Evolutionary conservation across 2,888 invertebrate genomes (phyloP), one percentile per base, ranked within the genome.

Genomic region (Baronia brevicornis): DNA sequence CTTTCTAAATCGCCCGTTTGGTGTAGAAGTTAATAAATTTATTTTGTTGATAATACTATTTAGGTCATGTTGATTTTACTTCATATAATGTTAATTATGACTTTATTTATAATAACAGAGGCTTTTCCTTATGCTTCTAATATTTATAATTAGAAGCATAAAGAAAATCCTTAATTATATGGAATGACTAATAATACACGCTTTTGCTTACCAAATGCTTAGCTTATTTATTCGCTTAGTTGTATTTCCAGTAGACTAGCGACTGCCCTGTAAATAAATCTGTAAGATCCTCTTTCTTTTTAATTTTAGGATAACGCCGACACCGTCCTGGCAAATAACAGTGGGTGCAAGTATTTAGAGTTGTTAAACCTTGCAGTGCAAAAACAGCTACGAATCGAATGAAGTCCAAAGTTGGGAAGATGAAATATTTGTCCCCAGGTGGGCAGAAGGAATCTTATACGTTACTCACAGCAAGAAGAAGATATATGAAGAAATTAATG

Each of bases 401-500:
- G 84, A 82, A 82, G 80, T 80, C 82, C 52, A 82, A 82, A 62
- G 61, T 75, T 44, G 63, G 61, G 68, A 86, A 84, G 64, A 87
- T 88, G 86, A 88, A 88, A 79, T 88, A 87, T 73, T 85, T 88
- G 78, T 86, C 87, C 59, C 73, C 86, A 64, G 71, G 70, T 54
- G 82, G 80, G 64, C 82, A 77, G 37, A 86, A 87, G 61, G 88
- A 88, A 75, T 84, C 88, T 26, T 88, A 88, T 63, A 86, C 88
- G 9, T 74, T 84, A 55, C 70, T 88, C 46, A 86, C 88, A 35
- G 86, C 88, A 34, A 85, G 88, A 68, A 84, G 88, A 66, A 80
- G 88, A 75, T 80, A 88, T 75, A 87, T 88, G 87, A 88, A 88
- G 85, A 89, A 88, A 65, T 64, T 88, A 70, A 78, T 85, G 89